Evolutionary conservation across 1,140 invertebrate genomes (phyloP).

Genomic region (Antheraea mylitta): DNA sequence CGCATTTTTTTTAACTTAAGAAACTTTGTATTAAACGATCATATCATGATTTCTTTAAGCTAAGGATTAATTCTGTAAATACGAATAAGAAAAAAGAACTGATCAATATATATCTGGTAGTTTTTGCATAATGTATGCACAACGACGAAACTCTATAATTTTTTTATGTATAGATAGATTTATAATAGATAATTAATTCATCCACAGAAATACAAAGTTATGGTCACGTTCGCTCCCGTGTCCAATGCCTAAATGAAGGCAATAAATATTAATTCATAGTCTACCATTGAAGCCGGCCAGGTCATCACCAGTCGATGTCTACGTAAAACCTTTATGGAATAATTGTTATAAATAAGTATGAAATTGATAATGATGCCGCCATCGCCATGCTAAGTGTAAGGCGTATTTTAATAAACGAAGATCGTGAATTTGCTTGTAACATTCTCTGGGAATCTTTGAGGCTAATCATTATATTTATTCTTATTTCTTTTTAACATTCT

Average conservation of each 20-base stretch:
- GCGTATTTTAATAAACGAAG: not conserved
- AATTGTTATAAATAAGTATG: conserved; percentile 15
- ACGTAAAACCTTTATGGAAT: conserved; percentile 8
- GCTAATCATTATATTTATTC: not conserved
- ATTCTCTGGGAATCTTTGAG: not conserved
- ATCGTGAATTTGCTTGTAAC: not conserved
- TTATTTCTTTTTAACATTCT: not conserved
- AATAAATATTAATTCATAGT: conserved; percentile 13
- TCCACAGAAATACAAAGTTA: not conserved
- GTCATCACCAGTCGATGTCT: not conserved
- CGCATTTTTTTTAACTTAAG: no score
- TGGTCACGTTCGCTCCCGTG: conserved; percentile 8
- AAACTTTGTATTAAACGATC: no score
- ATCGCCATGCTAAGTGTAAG: not conserved
- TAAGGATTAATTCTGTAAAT: no score
- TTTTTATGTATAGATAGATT: no score
- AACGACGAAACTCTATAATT: not conserved
- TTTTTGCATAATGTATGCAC: no score
- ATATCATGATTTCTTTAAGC: no score
- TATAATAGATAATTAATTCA: not conserved
- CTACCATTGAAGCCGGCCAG: conserved; percentile 1
- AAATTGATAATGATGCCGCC: conserved; percentile 11
- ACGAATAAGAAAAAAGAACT: no score
- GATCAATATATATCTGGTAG: no score
- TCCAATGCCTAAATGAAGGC: conserved; percentile 11